Evolutionary conservation across 2,888 invertebrate genomes (phyloP).

Genomic region (Polietes domitor): DNA sequence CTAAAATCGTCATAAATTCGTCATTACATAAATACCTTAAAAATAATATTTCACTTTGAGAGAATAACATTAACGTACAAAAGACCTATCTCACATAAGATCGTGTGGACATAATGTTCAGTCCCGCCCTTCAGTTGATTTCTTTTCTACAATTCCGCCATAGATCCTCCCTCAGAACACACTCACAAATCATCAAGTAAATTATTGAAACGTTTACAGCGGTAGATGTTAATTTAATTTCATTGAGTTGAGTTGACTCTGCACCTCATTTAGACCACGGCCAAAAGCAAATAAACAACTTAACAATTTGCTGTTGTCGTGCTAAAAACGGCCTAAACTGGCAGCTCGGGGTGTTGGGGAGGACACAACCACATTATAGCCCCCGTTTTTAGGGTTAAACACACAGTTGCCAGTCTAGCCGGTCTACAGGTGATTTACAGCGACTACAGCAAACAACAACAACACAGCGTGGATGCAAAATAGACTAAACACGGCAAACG

Average conservation of each 20-base stretch:
- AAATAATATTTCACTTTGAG: too few species aligned
- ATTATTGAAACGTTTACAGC: too few species aligned
- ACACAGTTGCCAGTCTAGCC: slow-evolving; percentile 37
- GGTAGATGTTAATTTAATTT: neutral
- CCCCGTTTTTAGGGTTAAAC: slow-evolving; percentile 45
- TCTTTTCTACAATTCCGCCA: too few species aligned
- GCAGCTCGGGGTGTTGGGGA: neutral
- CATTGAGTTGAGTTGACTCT: neutral
- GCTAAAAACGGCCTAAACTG: neutral
- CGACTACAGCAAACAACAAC: neutral
- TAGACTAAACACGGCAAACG: neutral
- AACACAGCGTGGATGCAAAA: neutral
- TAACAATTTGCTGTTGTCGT: slow-evolving; percentile 6
- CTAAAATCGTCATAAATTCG: too few species aligned
- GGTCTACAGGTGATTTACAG: slow-evolving; percentile 60
- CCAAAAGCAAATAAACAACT: slow-evolving; percentile 4
- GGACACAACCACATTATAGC: neutral
- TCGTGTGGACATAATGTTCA: too few species aligned
- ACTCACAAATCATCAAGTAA: neutral
- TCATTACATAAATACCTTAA: too few species aligned
- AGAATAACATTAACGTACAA: too few species aligned
- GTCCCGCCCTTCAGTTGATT: too few species aligned
- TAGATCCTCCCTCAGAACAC: too few species aligned
- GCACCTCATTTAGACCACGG: neutral
- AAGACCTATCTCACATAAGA: too few species aligned